phyloP scores from a whole-genome alignment of 2,113 vertebrate species.

The Collichthys lucidus region DNA sequence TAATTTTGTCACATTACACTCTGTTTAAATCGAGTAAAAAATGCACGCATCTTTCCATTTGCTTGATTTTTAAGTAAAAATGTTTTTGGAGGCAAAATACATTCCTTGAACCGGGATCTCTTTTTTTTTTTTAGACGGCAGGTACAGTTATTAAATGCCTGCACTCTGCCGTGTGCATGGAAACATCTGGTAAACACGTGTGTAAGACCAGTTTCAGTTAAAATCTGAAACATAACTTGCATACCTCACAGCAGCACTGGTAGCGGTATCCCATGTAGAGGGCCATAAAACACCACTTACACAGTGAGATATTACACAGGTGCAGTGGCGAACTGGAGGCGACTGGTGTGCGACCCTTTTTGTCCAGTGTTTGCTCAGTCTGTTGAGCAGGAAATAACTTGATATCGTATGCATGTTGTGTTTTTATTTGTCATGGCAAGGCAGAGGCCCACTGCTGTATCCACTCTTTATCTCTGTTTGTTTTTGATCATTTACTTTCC shows the following conservation, averaged over 20 bases:
- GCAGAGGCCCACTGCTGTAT: neutral
- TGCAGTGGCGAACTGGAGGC: neutral
- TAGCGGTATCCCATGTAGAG: too few relatives aligned
- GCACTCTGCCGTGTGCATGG: neutral
- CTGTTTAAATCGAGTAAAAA: neutral
- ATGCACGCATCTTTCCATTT: too few relatives aligned
- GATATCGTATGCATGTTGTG: constrained; percentile 23
- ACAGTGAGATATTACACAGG: neutral
- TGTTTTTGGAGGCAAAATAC: neutral
- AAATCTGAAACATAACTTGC: neutral
- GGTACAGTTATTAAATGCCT: neutral
- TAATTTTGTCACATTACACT: neutral
- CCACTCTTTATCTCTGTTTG: constrained; percentile 11
- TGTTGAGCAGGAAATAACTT: constrained; percentile 50
- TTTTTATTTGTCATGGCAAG: constrained; percentile 24
- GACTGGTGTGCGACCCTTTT: neutral
- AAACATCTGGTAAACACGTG: neutral
- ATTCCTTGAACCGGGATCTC: too few relatives aligned
- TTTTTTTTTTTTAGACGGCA: too few relatives aligned
- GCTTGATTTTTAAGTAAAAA: too few relatives aligned
- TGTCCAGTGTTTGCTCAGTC: constrained; percentile 23
- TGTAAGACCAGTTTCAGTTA: neutral
- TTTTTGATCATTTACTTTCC: constrained; percentile 30
- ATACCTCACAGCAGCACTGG: too few relatives aligned
- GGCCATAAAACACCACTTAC: neutral